These are phyloP conservation scores for Atrichornis clamosus DNA, from an alignment of 2,113 vertebrate genomes.

Conservation along the genomic window DNA sequence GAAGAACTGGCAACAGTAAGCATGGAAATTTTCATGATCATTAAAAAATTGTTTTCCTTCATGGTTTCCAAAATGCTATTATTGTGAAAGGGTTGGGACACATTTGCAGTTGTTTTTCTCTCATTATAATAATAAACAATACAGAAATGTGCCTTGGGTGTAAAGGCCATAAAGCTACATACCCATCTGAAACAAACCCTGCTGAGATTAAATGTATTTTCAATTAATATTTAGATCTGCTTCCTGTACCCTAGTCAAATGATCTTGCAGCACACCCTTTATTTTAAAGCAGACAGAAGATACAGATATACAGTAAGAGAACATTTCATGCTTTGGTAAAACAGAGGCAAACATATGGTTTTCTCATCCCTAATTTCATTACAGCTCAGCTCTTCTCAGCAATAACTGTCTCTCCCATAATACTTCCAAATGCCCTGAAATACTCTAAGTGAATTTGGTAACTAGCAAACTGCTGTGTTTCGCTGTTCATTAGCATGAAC, in stretches of 20 bases:
- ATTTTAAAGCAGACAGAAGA: neutral
- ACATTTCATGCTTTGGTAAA: slow-evolving; percentile 15
- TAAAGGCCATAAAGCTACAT: neutral
- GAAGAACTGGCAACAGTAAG: neutral
- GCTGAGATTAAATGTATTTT: neutral
- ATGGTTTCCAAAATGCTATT: neutral
- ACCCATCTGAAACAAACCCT: neutral
- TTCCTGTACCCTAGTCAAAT: neutral
- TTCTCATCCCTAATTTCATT: slow-evolving; percentile 42
- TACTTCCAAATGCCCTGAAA: slow-evolving; percentile 33
- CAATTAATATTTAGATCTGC: neutral
- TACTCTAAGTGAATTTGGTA: slow-evolving; percentile 19
- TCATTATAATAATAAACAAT: neutral
- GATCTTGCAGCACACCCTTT: neutral
- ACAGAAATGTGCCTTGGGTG: neutral
- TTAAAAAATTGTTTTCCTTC: neutral
- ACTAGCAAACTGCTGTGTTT: slow-evolving; percentile 1
- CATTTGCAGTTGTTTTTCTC: neutral
- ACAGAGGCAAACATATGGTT: slow-evolving; percentile 39
- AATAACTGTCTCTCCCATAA: slow-evolving; percentile 37
- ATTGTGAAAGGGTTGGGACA: neutral
- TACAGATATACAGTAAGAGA: neutral
- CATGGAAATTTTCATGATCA: neutral
- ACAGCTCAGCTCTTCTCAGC: slow-evolving; percentile 12
- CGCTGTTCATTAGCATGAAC: slow-evolving; percentile 3